These are phyloP conservation scores for Phengaris arion DNA, from an alignment of 2,888 invertebrate genomes.

Conservation along the genomic window DNA sequence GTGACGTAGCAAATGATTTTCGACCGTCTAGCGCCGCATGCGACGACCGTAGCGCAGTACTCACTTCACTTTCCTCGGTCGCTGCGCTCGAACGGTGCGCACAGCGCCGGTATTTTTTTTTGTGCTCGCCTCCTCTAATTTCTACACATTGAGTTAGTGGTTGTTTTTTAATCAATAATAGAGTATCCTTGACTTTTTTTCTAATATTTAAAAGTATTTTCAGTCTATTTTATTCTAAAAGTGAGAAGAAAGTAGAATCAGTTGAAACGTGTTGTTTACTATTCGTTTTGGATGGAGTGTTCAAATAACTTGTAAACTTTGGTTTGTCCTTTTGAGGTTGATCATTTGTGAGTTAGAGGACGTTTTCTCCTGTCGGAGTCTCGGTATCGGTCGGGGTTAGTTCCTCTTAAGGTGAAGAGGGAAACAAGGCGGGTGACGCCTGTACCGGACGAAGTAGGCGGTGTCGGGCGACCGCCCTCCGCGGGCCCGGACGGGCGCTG, in stretches of 20 bases:
- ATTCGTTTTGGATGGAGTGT: constrained; percentile 7
- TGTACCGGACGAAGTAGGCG: constrained; percentile 79
- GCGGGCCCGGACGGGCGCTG: constrained; percentile 70
- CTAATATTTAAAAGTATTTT: neutral
- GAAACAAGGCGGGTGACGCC: constrained; percentile 75
- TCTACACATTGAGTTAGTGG: neutral
- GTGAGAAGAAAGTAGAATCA: neutral
- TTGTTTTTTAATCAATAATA: neutral
- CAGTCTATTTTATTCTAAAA: neutral
- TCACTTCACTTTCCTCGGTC: constrained; percentile 47
- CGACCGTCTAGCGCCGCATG: constrained; percentile 35
- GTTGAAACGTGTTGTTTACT: constrained; percentile 22
- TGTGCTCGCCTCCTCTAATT: neutral
- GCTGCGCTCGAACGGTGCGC: constrained; percentile 48
- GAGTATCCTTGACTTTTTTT: neutral
- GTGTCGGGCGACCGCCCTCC: constrained; percentile 76
- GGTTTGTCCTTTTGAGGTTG: constrained; percentile 14
- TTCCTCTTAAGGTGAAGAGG: constrained; percentile 58
- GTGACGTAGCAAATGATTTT: constrained; percentile 39
- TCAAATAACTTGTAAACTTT: constrained; percentile 13
- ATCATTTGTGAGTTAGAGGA: constrained; percentile 44
- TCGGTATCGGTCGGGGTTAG: constrained; percentile 53
- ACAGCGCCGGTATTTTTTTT: constrained; percentile 34
- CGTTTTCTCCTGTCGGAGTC: constrained; percentile 57
- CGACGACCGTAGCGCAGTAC: constrained; percentile 39